These are phyloP conservation scores for Beris morrisii DNA, from an alignment of 2,888 invertebrate genomes.

Conservation along the genomic window DNA sequence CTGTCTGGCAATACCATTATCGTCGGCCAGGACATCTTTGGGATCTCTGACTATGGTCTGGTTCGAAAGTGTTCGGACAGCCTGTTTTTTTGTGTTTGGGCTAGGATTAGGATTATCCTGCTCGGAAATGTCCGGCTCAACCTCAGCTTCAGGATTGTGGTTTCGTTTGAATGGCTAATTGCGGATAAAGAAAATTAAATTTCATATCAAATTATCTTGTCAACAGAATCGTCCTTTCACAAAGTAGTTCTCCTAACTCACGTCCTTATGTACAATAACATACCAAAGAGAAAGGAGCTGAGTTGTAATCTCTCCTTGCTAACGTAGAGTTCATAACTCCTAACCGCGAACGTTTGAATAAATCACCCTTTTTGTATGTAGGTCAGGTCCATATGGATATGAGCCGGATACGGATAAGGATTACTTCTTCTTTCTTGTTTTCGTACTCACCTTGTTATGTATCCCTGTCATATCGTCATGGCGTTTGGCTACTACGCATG, in stretches of 20 bases:
- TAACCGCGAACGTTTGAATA: no score
- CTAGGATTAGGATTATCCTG: constrained; percentile 47
- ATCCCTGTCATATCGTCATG: constrained; percentile 71
- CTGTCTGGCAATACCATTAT: constrained; percentile 21
- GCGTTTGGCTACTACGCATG: constrained; percentile 77
- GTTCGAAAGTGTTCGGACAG: constrained; percentile 39
- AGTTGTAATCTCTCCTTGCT: no score
- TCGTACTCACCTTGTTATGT: constrained; percentile 59
- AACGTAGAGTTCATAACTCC: no score
- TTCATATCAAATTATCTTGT: constrained; percentile 2
- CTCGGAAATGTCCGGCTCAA: constrained; percentile 49
- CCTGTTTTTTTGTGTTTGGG: constrained; percentile 46
- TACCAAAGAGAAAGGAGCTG: no score
- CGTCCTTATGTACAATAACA: no score
- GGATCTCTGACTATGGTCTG: constrained; percentile 50
- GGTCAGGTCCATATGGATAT: no score
- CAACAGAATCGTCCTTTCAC: no score
- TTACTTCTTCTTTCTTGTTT: no score
- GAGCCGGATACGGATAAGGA: no score
- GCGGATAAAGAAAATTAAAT: constrained; percentile 5
- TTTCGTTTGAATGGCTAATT: constrained; percentile 37
- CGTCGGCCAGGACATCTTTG: constrained; percentile 46
- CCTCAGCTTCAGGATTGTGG: constrained; percentile 42
- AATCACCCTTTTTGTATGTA: no score
- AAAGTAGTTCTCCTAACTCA: no score